Base-by-base conservation (phyloP, 2,888 invertebrate species). In the Aspidiotus destructor region DNA sequence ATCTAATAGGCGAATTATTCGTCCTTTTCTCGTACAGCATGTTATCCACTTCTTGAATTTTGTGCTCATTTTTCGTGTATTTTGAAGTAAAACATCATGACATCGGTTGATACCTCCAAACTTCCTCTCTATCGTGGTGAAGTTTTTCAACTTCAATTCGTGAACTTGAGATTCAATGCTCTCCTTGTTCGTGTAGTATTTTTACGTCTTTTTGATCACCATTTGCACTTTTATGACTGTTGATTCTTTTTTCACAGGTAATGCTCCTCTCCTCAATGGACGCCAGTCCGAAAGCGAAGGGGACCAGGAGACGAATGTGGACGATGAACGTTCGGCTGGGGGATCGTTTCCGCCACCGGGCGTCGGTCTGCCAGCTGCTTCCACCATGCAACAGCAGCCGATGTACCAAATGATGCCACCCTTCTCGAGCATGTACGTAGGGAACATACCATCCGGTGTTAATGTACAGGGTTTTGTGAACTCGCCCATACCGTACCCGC, bases 251-350 rank as follows among this genome's bases (percentile, higher is more conserved):
- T 6, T 60, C 3, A 6, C 67, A 67, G 67, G 67, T 41, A 67
- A 60, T 40, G 40, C 58, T 48, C 67, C 67, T 9, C 58, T 67
- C 10, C 13, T 60, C 10, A 67, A 67, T 41, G 69, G 69, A 11
- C 42, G 69, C 44, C 69, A 53, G 53, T 62, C 69, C 10, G 69
- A 69, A 62, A 69, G 40, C 48, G 69, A 69, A 17, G 69, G 55
- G 9, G 62, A 62, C 40, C 52, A 13, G 16, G 62, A 62, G 10
- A 8, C 42, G 9, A 48, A 42, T 8, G 60, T 52, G 58, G 67
- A 62, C 3, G 69, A 69, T 16, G 69, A 69, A 13, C 54, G 62
- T 10, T n/a, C 17, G 28, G 40, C 13, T 13, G 54, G 54, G 15
- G 54, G 41, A 2, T 16, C 67, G 40, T 67, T 42, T 42, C 48